A percentile compares a stretch with the other conserved stretches of the same genome.
These are phyloP conservation scores for Etheostoma perlongum DNA, from an alignment of 2,797 vertebrate species.

Conservation along the genomic window DNA sequence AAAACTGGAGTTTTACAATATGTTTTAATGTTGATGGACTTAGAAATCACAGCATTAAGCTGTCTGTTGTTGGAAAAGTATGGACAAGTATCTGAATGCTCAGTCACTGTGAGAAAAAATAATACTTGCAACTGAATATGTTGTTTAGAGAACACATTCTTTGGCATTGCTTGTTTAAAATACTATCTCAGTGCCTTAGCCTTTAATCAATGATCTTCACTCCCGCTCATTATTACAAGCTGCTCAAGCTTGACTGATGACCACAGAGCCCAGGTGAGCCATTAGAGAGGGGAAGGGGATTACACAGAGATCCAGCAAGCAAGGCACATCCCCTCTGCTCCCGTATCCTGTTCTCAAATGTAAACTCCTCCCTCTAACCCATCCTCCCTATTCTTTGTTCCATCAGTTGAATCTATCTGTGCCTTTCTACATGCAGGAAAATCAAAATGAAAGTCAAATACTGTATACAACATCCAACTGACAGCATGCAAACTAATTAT, in stretches of 20 bases:
- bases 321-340: slow-evolving; percentile 14
- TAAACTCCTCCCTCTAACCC: slow-evolving; percentile 40
- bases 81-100: not conserved
- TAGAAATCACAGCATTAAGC: not conserved
- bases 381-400: slow-evolving; percentile 34
- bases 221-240: slow-evolving; percentile 26
- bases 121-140: not conserved
- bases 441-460: not conserved
- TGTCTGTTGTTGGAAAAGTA: not conserved
- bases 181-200: not conserved
- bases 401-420: slow-evolving; percentile 13
- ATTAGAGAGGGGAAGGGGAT: slow-evolving; percentile 19
- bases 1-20: not conserved
- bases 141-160: not conserved
- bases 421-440: not conserved
- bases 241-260: slow-evolving; percentile 40
- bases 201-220: not conserved
- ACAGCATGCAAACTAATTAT: slow-evolving; percentile 13
- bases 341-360: slow-evolving; percentile 28
- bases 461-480: slow-evolving; percentile 5
- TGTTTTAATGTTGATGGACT: slow-evolving; percentile 5
- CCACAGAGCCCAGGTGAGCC: slow-evolving; percentile 17
- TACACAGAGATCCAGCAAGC: slow-evolving; percentile 32
- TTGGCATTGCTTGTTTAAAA: not conserved
- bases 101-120: not conserved